Conservation (phyloP, 2,797 vertebrate genomes). For the Dryobates pubescens region DNA sequence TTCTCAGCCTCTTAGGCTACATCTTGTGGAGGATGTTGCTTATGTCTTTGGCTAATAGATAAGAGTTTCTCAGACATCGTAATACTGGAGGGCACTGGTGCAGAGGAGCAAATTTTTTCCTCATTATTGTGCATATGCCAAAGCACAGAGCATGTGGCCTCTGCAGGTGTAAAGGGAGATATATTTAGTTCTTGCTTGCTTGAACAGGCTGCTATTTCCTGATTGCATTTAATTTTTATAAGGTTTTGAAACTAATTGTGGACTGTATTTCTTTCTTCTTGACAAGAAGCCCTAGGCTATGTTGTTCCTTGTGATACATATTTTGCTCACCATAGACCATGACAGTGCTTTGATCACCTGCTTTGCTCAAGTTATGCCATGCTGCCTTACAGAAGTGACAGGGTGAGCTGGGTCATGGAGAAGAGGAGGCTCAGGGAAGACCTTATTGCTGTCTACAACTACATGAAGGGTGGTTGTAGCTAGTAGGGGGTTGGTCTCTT, state of each 20-base stretch:
- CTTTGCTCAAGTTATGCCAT: fast-evolving
- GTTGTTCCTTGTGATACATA: background rate
- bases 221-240: conserved; percentile 8
- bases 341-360: background rate
- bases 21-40: background rate
- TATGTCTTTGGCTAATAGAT: background rate
- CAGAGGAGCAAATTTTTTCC: background rate
- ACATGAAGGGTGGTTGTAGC: too few relatives aligned
- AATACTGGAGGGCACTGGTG: background rate
- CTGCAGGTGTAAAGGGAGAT: background rate
- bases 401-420: fast-evolving
- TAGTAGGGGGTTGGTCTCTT: too few relatives aligned
- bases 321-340: background rate
- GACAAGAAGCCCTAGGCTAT: background rate
- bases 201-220: background rate
- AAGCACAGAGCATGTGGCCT: background rate
- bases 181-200: background rate
- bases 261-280: background rate
- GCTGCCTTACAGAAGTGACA: fast-evolving
- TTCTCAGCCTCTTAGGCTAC: background rate
- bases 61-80: fast-evolving
- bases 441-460: too few relatives aligned
- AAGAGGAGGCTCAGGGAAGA: too few relatives aligned
- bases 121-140: background rate
- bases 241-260: background rate